Conservation (phyloP, 2,113 vertebrate genomes). For the Corythornis cristatus region DNA sequence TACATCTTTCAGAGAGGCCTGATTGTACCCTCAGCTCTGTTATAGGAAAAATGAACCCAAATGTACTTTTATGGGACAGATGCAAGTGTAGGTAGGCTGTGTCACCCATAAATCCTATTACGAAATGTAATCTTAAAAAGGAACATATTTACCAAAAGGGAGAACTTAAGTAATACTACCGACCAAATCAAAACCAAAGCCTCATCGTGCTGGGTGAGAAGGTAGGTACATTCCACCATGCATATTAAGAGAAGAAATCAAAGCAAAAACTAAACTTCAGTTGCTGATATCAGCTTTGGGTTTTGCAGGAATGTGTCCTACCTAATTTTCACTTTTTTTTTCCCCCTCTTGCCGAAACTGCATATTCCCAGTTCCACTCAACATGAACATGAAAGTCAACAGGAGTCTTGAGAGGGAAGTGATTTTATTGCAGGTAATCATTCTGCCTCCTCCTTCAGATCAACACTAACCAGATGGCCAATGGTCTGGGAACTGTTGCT, state of each 20-base stretch:
- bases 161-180: neutral
- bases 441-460: neutral
- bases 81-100: neutral
- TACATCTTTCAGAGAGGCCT: neutral
- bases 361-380: neutral
- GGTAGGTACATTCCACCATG: neutral
- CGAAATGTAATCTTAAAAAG: neutral
- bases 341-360: neutral
- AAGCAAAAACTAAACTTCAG: neutral
- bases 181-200: neutral
- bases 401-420: neutral
- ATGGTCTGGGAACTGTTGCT: neutral
- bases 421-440: neutral
- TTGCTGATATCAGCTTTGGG: neutral
- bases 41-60: neutral
- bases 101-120: neutral
- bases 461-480: neutral
- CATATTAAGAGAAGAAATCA: neutral
- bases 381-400: neutral
- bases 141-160: neutral
- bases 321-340: neutral
- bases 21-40: neutral
- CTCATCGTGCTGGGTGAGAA: neutral
- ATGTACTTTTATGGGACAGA: neutral
- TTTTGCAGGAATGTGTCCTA: neutral